A percentile compares a stretch with the other conserved stretches of the same genome.
phyloP scores from a whole-genome alignment of 2,888 invertebrate genomes.

The Psylliodes chrysocephalus region DNA sequence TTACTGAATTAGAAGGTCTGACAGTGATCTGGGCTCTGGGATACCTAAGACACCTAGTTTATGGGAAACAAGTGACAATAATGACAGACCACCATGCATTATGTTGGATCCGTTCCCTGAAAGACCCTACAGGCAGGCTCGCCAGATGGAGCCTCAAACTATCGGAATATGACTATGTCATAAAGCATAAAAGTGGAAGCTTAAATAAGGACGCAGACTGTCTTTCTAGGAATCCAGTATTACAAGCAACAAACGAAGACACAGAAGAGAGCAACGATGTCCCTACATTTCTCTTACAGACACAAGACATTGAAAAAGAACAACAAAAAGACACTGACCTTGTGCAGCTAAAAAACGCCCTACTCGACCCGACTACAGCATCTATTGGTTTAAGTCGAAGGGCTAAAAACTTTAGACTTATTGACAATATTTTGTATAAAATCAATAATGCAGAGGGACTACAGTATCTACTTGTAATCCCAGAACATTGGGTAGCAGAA shows the following conservation, averaged over 20 bases:
- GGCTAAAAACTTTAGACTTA: conserved; percentile 39
- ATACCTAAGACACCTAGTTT: conserved; percentile 40
- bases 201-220: too few species aligned
- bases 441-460: conserved; percentile 26
- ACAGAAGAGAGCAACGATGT: conserved; percentile 25
- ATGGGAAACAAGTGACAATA: conserved; percentile 39
- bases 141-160: too few species aligned
- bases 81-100: too few species aligned
- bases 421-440: conserved; percentile 38
- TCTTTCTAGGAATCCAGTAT: conserved; percentile 38
- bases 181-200: too few species aligned
- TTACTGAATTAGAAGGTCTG: conserved; percentile 39
- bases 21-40: conserved; percentile 35
- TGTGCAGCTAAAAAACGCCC: conserved; percentile 28
- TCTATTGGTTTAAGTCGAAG: conserved; percentile 34
- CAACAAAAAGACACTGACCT: conserved; percentile 35
- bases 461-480: conserved; percentile 43
- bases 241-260: neutral
- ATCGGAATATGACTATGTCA: conserved; percentile 12
- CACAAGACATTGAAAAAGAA: conserved; percentile 27
- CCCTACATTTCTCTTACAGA: conserved; percentile 33
- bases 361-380: conserved; percentile 14
- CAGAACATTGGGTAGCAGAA: conserved; percentile 34
- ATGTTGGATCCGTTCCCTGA: conserved; percentile 30
- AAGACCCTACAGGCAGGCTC: conserved; percentile 32